Evolutionary conservation across 2,113 vertebrate genomes (phyloP).

Genomic region (Elgaria multicarinata): DNA sequence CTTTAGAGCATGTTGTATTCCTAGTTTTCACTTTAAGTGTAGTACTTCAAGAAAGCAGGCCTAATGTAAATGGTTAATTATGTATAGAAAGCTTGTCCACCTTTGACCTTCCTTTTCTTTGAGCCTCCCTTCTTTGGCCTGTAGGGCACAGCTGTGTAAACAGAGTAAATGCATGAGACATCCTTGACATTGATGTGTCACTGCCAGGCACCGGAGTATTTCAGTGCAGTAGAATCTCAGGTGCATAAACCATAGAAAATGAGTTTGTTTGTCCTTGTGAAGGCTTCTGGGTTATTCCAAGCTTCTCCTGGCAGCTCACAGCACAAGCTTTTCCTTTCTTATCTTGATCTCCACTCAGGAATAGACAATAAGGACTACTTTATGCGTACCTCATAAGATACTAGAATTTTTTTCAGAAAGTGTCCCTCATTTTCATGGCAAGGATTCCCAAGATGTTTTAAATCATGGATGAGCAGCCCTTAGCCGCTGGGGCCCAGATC

Average conservation of each 20-base stretch:
- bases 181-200: conserved; percentile 31
- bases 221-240: conserved; percentile 9
- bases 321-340: background rate
- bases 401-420: background rate
- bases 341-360: background rate
- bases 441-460: background rate
- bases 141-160: conserved; percentile 67
- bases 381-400: background rate
- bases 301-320: background rate
- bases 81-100: conserved; percentile 48
- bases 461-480: background rate
- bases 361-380: background rate
- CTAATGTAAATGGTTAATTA: conserved; percentile 59
- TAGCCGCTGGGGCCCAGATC: no score
- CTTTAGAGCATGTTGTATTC: conserved; percentile 32
- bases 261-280: background rate
- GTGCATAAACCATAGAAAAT: background rate
- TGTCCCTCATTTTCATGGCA: background rate
- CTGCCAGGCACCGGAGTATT: conserved; percentile 13
- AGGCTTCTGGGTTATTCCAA: background rate
- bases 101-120: conserved; percentile 56
- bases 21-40: conserved; percentile 54
- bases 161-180: conserved; percentile 38
- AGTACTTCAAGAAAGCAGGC: conserved; percentile 57
- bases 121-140: conserved; percentile 40